Base-by-base conservation (phyloP, 2,113 vertebrate species). In the Gracilinanus agilis region DNA sequence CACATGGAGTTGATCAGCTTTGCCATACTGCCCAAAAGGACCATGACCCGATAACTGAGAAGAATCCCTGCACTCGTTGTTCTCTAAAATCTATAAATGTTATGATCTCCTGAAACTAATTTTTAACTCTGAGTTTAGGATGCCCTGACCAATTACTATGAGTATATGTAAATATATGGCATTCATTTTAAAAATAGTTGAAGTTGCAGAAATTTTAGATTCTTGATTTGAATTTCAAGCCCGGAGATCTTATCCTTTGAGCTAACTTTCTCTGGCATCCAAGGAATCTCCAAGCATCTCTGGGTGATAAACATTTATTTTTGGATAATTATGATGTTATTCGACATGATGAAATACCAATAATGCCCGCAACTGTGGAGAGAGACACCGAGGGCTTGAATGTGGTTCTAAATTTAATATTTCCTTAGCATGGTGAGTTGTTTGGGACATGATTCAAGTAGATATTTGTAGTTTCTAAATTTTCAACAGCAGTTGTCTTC, bases 381-480 rank as follows among this genome's bases (percentile, higher is more conserved):
- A 97, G 93, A 96, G 75, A 97, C 96, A 95, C 90, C 0, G 44
- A 97, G 94, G 95, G 90, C 96, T 96, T 96, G 95, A 96, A 94
- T 91, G 90, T 11, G 95, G 94, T 92, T 96, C 55, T 97, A 94
- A 96, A 96, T 97, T 95, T 56, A 21, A 44, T 67, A 96, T 95
- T 93, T 93, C 92, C 93, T 96, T 90, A 96, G 58, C 95, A 89
- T 96, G 96, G 95, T 88, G 53, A 95, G 91, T 19, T 97, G 96
- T 96, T 96, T 97, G 89, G 95, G 91, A 98, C 97, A 95, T 92
- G 97, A 97, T 97, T 98, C 29, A 96, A 97, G 94, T 97, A 94
- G 54, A 95, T 98, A 96, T 96, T 97, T 97, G 75, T 97, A 90
- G 55, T 94, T 98, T 97, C 96, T 97, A 95, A 97, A 97, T 96